Conservation (phyloP, 2,888 invertebrate species). For the Craniophora ligustri region DNA sequence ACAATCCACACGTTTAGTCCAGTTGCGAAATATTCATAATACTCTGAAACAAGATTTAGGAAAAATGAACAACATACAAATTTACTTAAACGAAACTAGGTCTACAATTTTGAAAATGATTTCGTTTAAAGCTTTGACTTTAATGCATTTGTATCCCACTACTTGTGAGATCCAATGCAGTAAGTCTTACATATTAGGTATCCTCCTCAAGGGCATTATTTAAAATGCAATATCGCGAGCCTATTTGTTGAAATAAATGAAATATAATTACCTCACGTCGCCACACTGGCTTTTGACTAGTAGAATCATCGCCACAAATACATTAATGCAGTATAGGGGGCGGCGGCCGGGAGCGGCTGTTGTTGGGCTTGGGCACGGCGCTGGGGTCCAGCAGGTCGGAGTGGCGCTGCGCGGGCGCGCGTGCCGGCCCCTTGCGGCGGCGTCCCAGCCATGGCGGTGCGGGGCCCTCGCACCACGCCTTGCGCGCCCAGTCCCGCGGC, state of each 20-base stretch:
- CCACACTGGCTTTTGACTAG: slow-evolving; percentile 86
- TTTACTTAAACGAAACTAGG: slow-evolving; percentile 13
- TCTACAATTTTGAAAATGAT: no score
- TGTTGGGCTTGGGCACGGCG: slow-evolving; percentile 72
- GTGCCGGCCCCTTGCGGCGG: slow-evolving; percentile 62
- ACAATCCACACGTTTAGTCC: slow-evolving; percentile 67
- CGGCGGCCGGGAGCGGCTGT: slow-evolving; percentile 78
- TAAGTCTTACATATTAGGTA: slow-evolving; percentile 16
- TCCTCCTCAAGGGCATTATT: no score
- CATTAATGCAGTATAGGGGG: slow-evolving; percentile 80
- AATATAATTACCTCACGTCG: slow-evolving; percentile 73
- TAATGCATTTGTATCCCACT: slow-evolving; percentile 23
- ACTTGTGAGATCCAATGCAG: slow-evolving; percentile 15
- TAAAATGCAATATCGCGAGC: no score
- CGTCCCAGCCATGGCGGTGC: slow-evolving; percentile 77
- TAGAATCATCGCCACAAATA: slow-evolving; percentile 68
- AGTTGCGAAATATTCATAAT: slow-evolving; percentile 74
- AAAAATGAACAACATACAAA: slow-evolving; percentile 1
- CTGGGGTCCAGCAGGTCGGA: slow-evolving; percentile 67
- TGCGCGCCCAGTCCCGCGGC: slow-evolving; percentile 91
- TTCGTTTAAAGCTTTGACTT: no score
- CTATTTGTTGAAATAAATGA: not conserved
- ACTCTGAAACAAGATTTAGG: slow-evolving; percentile 69
- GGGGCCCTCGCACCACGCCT: slow-evolving; percentile 90
- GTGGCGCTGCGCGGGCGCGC: slow-evolving; percentile 50